These are phyloP conservation scores for Drosophila pseudoobscura DNA, from an alignment of 1,140 invertebrate genomes.

Conservation along the genomic window DNA sequence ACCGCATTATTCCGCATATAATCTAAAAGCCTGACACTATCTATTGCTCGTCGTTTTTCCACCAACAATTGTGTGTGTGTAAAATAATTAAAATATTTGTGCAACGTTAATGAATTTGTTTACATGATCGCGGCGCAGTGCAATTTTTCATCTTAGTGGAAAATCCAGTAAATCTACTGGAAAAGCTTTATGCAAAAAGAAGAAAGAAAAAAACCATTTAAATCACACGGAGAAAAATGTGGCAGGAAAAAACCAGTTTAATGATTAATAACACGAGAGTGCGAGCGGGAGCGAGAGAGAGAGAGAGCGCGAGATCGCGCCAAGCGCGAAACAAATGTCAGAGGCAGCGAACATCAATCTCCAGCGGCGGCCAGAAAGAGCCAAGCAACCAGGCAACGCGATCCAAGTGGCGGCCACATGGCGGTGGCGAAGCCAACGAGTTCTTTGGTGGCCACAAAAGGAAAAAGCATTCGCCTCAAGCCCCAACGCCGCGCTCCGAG, in stretches of 20 bases:
- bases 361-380: constrained; percentile 52
- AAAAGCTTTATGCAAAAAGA: constrained; percentile 37
- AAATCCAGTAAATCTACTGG: constrained; percentile 65
- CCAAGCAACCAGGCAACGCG: constrained; percentile 31
- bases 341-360: constrained; percentile 80
- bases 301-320: constrained; percentile 27
- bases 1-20: neutral
- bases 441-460: constrained; percentile 81
- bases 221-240: constrained; percentile 73
- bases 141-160: constrained; percentile 71
- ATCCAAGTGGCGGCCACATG: constrained; percentile 16
- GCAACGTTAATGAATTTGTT: constrained; percentile 76
- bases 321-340: constrained; percentile 77
- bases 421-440: constrained; percentile 58
- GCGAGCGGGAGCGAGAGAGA: constrained; percentile 46
- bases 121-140: constrained; percentile 72
- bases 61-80: constrained; percentile 31
- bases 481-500: constrained; percentile 5
- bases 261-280: constrained; percentile 30
- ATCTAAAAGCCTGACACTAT: neutral
- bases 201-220: constrained; percentile 63
- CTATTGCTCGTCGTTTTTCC: constrained; percentile 7
- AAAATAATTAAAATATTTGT: constrained; percentile 80
- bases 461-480: constrained; percentile 56
- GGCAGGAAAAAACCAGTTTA: constrained; percentile 61